Conservation (phyloP, 2,113 vertebrate species). For the Guaruba guarouba region DNA sequence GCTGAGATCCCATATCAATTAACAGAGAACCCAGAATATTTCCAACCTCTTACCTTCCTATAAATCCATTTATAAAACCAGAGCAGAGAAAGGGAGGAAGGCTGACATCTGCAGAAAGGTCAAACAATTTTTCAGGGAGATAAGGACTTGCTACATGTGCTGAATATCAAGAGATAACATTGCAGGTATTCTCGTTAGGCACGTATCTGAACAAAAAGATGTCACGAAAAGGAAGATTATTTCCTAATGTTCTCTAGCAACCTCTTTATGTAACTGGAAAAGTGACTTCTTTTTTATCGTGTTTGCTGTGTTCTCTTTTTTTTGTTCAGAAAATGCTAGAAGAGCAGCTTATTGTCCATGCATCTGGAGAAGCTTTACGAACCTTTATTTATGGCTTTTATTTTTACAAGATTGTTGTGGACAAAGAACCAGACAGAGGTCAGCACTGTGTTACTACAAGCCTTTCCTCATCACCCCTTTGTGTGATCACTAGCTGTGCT, state of each 20-base stretch:
- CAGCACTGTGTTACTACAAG: slow-evolving; percentile 9
- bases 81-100: not conserved
- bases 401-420: slow-evolving; percentile 90
- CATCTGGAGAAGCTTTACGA: slow-evolving; percentile 91
- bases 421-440: slow-evolving; percentile 89
- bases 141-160: not conserved
- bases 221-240: not conserved
- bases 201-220: not conserved
- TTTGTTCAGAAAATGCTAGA: slow-evolving; percentile 93
- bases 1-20: slow-evolving; percentile 25
- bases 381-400: slow-evolving; percentile 97
- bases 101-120: not conserved
- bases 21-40: not conserved
- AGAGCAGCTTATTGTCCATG: slow-evolving; percentile 90
- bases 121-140: not conserved
- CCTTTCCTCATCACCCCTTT: not conserved
- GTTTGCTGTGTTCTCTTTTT: slow-evolving; percentile 33
- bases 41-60: not conserved
- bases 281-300: not conserved
- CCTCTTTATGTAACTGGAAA: not conserved
- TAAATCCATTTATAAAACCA: slow-evolving; percentile 4
- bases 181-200: not conserved
- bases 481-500: not conserved
- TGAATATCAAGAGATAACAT: not conserved
- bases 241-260: not conserved